phyloP scores from a whole-genome alignment of 2,113 vertebrate species.

The Syrmaticus mikado region DNA sequence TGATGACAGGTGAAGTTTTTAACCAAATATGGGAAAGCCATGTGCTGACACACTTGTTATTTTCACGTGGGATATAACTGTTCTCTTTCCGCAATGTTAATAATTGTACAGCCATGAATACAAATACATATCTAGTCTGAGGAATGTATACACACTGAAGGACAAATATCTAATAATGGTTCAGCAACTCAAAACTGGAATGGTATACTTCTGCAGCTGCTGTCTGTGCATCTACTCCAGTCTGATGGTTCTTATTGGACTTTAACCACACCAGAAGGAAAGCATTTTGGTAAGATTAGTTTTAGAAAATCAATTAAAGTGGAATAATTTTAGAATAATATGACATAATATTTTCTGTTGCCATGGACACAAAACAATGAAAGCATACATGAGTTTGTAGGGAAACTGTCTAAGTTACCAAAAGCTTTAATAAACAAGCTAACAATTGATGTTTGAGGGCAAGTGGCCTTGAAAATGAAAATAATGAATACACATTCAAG shows the following conservation, averaged over 20 bases:
- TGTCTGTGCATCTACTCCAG: not conserved
- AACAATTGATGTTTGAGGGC: constrained; percentile 29
- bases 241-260: not conserved
- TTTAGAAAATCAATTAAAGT: constrained; percentile 41
- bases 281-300: not conserved
- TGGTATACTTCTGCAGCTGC: not conserved
- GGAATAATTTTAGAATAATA: constrained; percentile 1
- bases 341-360: constrained; percentile 40
- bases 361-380: not conserved
- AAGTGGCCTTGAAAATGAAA: not conserved
- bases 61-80: not conserved
- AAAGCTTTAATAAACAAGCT: constrained; percentile 30
- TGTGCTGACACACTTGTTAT: not conserved
- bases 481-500: constrained; percentile 5
- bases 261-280: not conserved
- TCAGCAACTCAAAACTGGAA: not conserved
- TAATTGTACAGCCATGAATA: not conserved
- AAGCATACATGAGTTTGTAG: not conserved
- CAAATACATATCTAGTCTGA: not conserved
- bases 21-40: not conserved
- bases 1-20: not conserved
- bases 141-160: not conserved
- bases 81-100: not conserved
- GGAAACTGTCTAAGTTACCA: constrained; percentile 26
- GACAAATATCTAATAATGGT: not conserved